phyloP scores from a whole-genome alignment of 2,797 vertebrate species.

The Neopelma chrysocephalum region DNA sequence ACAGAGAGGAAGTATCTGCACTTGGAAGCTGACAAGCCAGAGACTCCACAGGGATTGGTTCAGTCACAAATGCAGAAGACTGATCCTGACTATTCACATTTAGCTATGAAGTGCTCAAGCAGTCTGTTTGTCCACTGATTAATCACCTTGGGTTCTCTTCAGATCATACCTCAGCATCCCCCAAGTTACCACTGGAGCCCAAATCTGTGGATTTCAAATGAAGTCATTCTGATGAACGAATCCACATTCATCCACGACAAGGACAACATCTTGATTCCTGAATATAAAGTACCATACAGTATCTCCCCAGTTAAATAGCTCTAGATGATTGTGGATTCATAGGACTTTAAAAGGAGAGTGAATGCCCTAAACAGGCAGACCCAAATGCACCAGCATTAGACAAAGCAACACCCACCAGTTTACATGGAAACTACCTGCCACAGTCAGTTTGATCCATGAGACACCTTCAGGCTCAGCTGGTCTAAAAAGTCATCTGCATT shows the following conservation, averaged over 20 bases:
- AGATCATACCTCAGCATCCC: background rate
- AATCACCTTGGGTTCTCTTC: background rate
- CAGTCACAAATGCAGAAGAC: background rate
- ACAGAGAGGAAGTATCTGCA: background rate
- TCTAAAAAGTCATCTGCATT: background rate
- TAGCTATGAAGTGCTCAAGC: background rate
- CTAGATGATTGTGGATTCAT: background rate
- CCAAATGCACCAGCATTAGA: background rate
- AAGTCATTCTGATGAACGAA: background rate
- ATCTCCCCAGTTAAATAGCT: background rate
- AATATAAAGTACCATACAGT: background rate
- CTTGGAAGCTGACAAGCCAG: background rate
- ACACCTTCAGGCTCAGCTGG: background rate
- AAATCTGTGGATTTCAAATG: background rate
- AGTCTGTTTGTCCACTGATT: background rate
- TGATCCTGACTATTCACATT: background rate
- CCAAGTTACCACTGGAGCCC: background rate
- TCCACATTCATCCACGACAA: background rate
- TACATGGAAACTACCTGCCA: background rate
- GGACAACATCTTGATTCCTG: background rate
- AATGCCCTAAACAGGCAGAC: background rate
- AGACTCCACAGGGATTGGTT: background rate
- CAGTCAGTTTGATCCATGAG: background rate
- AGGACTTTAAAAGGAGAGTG: background rate
- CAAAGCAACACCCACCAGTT: background rate